These are phyloP conservation scores for Spatulosminthurus flaviceps DNA, from an alignment of 2,888 invertebrate genomes.

Conservation along the genomic window DNA sequence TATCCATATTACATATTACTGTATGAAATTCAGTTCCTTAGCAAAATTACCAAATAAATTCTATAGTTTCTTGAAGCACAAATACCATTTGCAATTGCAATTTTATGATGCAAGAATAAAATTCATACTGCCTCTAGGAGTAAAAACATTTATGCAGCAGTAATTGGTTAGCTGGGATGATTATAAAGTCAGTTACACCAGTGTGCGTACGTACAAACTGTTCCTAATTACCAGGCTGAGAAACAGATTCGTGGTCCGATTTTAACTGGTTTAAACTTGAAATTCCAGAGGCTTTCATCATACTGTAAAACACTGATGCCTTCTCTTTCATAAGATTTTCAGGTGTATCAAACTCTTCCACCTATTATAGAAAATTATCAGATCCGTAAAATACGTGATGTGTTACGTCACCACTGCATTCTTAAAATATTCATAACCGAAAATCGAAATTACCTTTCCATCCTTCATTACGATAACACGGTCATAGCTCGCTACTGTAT, in stretches of 20 bases:
- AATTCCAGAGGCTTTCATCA: slow-evolving; percentile 66
- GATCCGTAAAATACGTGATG: no score
- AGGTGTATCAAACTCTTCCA: slow-evolving; percentile 68
- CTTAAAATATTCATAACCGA: no score
- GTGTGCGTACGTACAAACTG: not conserved
- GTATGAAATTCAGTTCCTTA: not conserved
- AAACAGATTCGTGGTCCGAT: not conserved
- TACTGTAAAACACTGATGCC: slow-evolving; percentile 67
- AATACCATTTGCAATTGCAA: not conserved
- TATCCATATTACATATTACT: not conserved
- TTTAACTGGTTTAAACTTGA: slow-evolving; percentile 50
- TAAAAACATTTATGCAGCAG: not conserved
- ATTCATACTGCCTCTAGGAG: not conserved
- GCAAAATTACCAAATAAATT: not conserved
- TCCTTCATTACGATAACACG: slow-evolving; percentile 64
- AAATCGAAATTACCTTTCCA: slow-evolving; percentile 63
- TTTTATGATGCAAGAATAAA: not conserved
- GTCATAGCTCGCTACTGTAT: slow-evolving; percentile 68
- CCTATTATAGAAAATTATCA: slow-evolving; percentile 64
- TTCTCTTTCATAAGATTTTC: slow-evolving; percentile 66
- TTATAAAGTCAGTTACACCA: not conserved
- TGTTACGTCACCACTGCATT: no score
- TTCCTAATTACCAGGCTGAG: not conserved
- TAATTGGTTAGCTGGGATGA: slow-evolving; percentile 3
- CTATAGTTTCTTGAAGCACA: not conserved